Evolutionary conservation across 2,113 vertebrate species (phyloP), one percentile per base, ranked within the genome.

Genomic region (Plotosus lineatus): DNA sequence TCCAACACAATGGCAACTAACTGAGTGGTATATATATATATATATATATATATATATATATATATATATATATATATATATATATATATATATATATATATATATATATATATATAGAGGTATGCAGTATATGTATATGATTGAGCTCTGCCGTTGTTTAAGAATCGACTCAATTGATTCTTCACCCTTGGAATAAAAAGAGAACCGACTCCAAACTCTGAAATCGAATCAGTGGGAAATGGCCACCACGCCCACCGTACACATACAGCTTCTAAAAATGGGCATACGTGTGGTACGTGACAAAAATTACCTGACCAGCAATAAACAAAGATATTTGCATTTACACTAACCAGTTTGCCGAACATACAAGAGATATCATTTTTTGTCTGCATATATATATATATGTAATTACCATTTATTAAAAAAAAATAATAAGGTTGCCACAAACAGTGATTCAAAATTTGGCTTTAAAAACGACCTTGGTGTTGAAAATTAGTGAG

Each of bases 211-310:
- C 33, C 6, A 11, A 14, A 44, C 10, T 68, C 23, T 68, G 23
- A 38, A 68, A 42, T 7, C 42, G 6, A 28, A 26, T n/a, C 42
- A 69, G 28, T 6, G 11, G 17, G 2, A 6, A n/a, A 2, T 50
- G 26, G 51, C 69, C 11, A 28, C 68, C 66, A 69, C n/a, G 15
- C 44, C 68, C 68, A 36, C 66, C 6, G 40, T 4, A 3, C 1
- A 36, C 19, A n/a, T 42, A n/a, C 28, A 21, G 28, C 44, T 23
- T 28, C 28, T 36, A 8, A 71, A n/a, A 44, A 26, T 15, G 6
- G 40, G 12, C 38, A 46, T 51, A 23, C 69, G 69, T 73, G 69
- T 51, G 2, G 69, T 36, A 73, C 46, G 69, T 73, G 69, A 73
- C 46, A 33, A 50, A 72, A 50, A 50, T 33, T 26, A 71, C 44